Evolutionary conservation across 1,140 invertebrate species (phyloP), one percentile per base, ranked within the genome.

Genomic region (Halyomorpha halys): DNA sequence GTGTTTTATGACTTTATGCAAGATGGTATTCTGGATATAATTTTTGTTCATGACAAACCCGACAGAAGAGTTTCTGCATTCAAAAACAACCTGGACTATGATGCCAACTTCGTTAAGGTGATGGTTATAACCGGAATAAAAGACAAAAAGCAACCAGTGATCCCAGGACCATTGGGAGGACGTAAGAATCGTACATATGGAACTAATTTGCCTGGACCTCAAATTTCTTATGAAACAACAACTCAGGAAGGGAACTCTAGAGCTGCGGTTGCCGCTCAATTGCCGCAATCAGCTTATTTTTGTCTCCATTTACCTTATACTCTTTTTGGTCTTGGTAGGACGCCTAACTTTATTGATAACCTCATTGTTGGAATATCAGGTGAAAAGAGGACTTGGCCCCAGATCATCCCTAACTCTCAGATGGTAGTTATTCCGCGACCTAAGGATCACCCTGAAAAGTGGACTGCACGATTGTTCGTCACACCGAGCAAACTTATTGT

Each of bases 361-460:
- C 75, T 99, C 16, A 84, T 82, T 39, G 87, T 97, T 19, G 90
- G 91, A 11, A 80, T 97, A 63, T 88, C 78, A 65, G 81, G 81
- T 62, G 76, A 80, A 69, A 64, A 74, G 0, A 82, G 82, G 68
- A 83, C 83, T 59, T 97, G 91, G 87, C 86, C 86, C 0, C 92
- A 96, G 74, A 89, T 98, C 44, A 98, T 99, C 72, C 96, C 91
- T 39, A 99, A 97, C 74, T 97, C 95, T 1, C 95, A 98, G 76
- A 89, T 99, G 74, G 87, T 98, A 19, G 86, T 98, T 1, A 91
- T 98, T 66, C 96, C 96, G 5, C 84, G 85, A 73, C 93, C 94
- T 9, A 79, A 84, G 3, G 76, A 82, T 66, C 78, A 90, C 54
- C 86, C 91, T 8, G 81, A 77, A 9, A 81, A 83, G 71, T 99